A percentile compares a stretch with the other conserved stretches of the same genome.
Evolutionary conservation across 2,113 vertebrate species (phyloP).

Genomic region (Anser brachyrhynchus): DNA sequence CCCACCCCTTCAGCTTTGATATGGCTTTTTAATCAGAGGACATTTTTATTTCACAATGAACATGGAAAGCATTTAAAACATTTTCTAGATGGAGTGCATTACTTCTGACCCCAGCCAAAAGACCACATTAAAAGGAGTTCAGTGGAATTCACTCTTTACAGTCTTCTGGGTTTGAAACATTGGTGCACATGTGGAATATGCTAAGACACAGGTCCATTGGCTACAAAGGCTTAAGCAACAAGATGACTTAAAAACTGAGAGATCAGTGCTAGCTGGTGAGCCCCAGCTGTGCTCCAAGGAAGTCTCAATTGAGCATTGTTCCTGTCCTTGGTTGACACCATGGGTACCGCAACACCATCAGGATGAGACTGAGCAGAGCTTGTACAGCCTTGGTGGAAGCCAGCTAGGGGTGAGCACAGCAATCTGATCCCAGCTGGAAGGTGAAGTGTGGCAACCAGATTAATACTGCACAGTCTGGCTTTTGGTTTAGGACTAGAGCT

Average conservation of each 20-base stretch:
- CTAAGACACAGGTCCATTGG: not conserved
- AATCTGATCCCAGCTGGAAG: not conserved
- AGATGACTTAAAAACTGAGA: not conserved
- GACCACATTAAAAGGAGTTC: slow-evolving; percentile 61
- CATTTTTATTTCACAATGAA: slow-evolving; percentile 61
- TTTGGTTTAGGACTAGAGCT: not conserved
- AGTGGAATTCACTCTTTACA: slow-evolving; percentile 19
- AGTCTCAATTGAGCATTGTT: not conserved
- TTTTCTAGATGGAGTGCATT: slow-evolving; percentile 50
- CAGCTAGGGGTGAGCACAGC: not conserved
- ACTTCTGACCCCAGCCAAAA: slow-evolving; percentile 57
- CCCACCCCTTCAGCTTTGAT: slow-evolving; percentile 47
- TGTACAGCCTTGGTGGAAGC: not conserved
- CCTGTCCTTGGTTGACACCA: not conserved
- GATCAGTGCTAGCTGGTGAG: not conserved
- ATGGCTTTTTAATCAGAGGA: slow-evolving; percentile 72
- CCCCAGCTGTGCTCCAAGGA: not conserved
- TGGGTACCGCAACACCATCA: not conserved
- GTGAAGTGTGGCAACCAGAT: slow-evolving; percentile 5
- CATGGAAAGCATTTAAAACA: slow-evolving; percentile 57
- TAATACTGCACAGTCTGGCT: not conserved
- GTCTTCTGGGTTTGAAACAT: not conserved
- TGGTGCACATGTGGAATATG: not conserved
- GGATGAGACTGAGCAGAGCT: not conserved
- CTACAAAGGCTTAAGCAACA: not conserved